phyloP scores from a whole-genome alignment of 2,888 invertebrate species.

The Strigamia maritima region DNA sequence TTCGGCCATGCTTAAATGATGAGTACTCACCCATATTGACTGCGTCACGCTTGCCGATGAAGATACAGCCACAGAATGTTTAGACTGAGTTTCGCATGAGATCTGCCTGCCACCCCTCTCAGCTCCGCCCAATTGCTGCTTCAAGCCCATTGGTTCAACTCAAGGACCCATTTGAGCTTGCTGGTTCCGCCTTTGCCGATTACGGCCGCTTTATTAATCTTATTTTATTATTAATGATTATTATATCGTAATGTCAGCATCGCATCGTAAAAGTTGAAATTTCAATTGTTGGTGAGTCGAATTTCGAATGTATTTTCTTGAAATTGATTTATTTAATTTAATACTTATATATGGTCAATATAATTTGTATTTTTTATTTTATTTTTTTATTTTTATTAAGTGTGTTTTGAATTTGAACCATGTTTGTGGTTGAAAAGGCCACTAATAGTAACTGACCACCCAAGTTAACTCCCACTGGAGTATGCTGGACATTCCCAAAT shows the following conservation, averaged over 20 bases:
- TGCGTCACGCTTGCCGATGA: slow-evolving; percentile 4
- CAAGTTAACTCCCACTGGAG: neutral
- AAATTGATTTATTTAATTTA: too few species aligned
- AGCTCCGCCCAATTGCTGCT: neutral
- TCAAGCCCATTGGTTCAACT: neutral
- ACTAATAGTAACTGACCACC: neutral
- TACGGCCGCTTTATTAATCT: too few species aligned
- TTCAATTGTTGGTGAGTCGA: too few species aligned
- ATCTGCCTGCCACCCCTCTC: neutral
- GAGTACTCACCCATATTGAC: neutral
- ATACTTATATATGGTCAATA: too few species aligned
- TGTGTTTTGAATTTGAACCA: too few species aligned
- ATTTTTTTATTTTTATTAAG: too few species aligned
- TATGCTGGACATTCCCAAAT: neutral
- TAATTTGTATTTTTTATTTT: too few species aligned
- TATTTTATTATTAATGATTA: too few species aligned
- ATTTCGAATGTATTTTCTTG: too few species aligned
- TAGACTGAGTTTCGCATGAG: neutral
- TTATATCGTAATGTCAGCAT: too few species aligned
- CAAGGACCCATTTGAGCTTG: neutral
- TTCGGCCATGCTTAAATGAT: neutral
- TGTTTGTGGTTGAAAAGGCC: too few species aligned
- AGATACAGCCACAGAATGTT: neutral
- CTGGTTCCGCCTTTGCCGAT: neutral
- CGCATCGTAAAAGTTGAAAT: too few species aligned